These are phyloP conservation scores for Drepanosiphum platanoidis DNA, from an alignment of 2,888 invertebrate species.

Conservation along the genomic window DNA sequence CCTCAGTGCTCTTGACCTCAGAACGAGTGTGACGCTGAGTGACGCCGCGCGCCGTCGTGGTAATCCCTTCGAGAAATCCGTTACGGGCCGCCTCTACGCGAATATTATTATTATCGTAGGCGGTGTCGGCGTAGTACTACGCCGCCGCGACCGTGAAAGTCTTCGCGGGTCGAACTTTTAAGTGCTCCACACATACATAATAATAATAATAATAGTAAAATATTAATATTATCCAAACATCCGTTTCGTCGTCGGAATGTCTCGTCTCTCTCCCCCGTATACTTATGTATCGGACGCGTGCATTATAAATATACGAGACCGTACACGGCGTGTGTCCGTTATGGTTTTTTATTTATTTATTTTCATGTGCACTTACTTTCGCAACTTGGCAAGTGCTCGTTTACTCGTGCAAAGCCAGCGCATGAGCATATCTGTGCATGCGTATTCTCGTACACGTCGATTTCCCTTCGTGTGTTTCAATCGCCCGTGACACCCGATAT, in stretches of 20 bases:
- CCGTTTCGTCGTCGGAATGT: too few relatives aligned
- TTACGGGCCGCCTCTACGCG: background rate
- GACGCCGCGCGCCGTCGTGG: too few relatives aligned
- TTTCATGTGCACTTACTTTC: background rate
- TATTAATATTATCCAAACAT: background rate
- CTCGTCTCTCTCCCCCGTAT: too few relatives aligned
- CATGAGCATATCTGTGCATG: too few relatives aligned
- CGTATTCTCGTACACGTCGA: background rate
- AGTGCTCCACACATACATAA: fast-evolving
- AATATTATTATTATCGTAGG: background rate
- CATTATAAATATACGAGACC: background rate
- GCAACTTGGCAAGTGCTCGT: too few relatives aligned
- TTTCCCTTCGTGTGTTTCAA: background rate
- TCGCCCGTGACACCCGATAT: background rate
- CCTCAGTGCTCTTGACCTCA: too few relatives aligned
- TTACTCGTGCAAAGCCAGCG: too few relatives aligned
- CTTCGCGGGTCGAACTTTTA: background rate
- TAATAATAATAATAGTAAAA: too few relatives aligned
- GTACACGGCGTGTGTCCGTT: background rate
- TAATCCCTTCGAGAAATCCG: too few relatives aligned
- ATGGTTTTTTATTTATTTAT: background rate
- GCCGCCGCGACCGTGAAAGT: background rate
- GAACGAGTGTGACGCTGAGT: too few relatives aligned
- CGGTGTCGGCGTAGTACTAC: background rate
- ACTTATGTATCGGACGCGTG: too few relatives aligned